These are phyloP conservation scores for Epinotia demarniana DNA, from an alignment of 2,888 invertebrate genomes.

Conservation along the genomic window DNA sequence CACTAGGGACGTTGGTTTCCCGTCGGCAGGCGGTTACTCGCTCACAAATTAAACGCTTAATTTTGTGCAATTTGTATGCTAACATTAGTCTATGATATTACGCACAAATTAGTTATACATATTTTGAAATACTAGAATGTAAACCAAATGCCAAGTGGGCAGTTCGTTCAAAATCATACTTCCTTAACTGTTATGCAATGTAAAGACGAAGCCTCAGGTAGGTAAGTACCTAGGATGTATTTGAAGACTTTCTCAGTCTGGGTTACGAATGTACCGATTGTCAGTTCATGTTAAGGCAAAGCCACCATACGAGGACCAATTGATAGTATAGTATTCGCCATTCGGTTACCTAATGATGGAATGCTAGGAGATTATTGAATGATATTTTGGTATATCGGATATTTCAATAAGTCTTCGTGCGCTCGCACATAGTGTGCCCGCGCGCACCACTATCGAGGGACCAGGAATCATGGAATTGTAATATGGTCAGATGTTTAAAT, in stretches of 20 bases:
- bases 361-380: neutral
- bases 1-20: no score
- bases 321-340: neutral
- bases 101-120: neutral
- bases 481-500: neutral
- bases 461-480: neutral
- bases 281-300: neutral
- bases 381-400: neutral
- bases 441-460: neutral
- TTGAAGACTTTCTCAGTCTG: neutral
- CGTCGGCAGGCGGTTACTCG: neutral
- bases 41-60: neutral
- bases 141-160: neutral
- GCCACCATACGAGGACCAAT: neutral
- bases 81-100: neutral
- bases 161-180: no score
- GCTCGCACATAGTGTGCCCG: neutral
- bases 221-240: neutral
- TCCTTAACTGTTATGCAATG: neutral
- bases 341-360: neutral
- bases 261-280: neutral
- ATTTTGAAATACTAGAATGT: neutral
- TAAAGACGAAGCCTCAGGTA: neutral
- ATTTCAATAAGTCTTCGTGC: neutral
- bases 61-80: slow-evolving; percentile 3